Base-by-base conservation (phyloP, 2,888 invertebrate species). In the Sminthurinus aureus region DNA sequence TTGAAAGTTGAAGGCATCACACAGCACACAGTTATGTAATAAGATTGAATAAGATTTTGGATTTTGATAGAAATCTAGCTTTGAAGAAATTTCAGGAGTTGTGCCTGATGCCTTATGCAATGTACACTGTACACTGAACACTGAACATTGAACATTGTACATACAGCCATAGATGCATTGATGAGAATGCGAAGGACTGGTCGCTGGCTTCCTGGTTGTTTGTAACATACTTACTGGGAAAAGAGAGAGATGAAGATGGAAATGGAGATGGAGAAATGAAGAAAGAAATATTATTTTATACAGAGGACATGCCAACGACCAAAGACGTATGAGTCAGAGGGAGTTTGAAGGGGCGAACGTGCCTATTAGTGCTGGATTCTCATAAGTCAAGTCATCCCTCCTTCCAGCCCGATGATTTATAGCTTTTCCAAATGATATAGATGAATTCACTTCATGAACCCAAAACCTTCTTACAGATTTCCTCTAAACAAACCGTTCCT, bases 391-490 rank as follows among this genome's bases (percentile, higher is more conserved):
- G 38, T 38, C 38, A 38, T 38, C 38, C 38, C 6, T 83, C 80
- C n/a, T 24, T 67, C 66, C 22, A 64, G 50, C 74, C 12, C 9
- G 51, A 76, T 83, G 83, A 83, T 83, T 83, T 83, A 83, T 83
- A 75, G 83, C 69, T 67, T 66, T 20, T 15, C 52, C 75, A 83
- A 83, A 83, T 83, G 80, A 83, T 83, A 83, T 80, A 83, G 83
- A 83, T 80, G 80, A 83, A 83, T 83, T 64, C 83, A 83, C 80
- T 76, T 83, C 83, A 83, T 83, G 67, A 80, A 58, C 73, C 26
- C 73, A 73, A 73, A 73, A 73, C 4, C 73, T 24, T 9, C 58
- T 18, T 38, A 38, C n/a, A 51, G n/a, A 50, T 76, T 20, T 76
- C 76, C 24, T 58, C 52, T 52, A 77, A 77, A 77, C 77, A 77